Percentiles rank a stretch among this genome's conserved stretches.
Conservation (phyloP, 2,113 vertebrate species). For the Pachycephala philippinensis region DNA sequence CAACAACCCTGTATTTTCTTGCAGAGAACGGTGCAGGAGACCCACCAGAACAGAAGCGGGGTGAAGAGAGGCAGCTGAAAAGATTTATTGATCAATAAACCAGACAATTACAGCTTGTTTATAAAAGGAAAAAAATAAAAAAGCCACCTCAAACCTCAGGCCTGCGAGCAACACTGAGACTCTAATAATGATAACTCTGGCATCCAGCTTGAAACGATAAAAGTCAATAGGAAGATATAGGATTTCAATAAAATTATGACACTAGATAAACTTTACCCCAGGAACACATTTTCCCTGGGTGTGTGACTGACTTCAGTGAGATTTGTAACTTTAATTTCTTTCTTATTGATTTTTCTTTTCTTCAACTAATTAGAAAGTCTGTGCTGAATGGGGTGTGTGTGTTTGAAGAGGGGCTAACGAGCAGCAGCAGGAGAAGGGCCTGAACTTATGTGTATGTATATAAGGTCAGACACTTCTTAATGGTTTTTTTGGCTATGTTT, state of each 20-base stretch:
- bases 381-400: neutral
- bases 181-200: constrained; percentile 64
- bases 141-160: neutral
- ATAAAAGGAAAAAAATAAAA: constrained; percentile 45
- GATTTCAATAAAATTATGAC: constrained; percentile 83
- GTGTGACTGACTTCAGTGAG: constrained; percentile 70
- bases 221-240: constrained; percentile 80
- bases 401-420: neutral
- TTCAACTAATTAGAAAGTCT: constrained; percentile 63
- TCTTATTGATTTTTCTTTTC: constrained; percentile 73
- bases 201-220: constrained; percentile 68
- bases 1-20: neutral
- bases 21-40: neutral
- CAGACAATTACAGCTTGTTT: constrained; percentile 71
- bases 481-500: neutral
- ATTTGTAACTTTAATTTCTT: constrained; percentile 82
- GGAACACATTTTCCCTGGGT: constrained; percentile 72
- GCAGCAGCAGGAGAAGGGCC: neutral
- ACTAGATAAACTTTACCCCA: constrained; percentile 74
- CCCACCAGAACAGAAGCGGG: neutral
- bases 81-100: constrained; percentile 77
- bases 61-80: constrained; percentile 39
- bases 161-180: constrained; percentile 23
- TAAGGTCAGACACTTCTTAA: neutral
- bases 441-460: neutral